Percentiles rank a stretch among this genome's conserved stretches.
These are phyloP conservation scores for Platynereis dumerilii DNA, from an alignment of 2,888 invertebrate species.

Conservation along the genomic window DNA sequence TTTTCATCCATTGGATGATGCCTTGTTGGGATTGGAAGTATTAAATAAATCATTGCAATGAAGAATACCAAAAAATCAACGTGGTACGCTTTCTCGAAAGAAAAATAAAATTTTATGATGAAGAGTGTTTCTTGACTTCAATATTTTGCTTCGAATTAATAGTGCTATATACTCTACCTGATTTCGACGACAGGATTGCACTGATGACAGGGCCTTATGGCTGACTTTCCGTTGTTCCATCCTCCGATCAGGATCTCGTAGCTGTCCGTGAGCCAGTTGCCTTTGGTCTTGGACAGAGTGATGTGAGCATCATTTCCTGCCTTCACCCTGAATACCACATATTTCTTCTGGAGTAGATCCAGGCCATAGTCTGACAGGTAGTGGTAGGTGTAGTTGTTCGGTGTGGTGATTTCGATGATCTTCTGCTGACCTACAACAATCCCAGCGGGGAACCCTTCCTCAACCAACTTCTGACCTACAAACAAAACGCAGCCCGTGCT, in stretches of 20 bases:
- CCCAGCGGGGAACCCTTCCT: too few relatives aligned
- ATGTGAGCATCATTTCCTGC: slow-evolving; percentile 85
- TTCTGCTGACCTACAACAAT: too few relatives aligned
- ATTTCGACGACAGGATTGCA: slow-evolving; percentile 38
- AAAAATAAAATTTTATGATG: too few relatives aligned
- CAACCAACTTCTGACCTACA: too few relatives aligned
- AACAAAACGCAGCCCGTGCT: too few relatives aligned
- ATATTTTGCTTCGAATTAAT: too few relatives aligned
- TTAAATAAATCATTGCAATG: background rate
- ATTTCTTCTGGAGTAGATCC: slow-evolving; percentile 31
- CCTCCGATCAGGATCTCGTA: slow-evolving; percentile 88
- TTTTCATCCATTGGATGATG: slow-evolving; percentile 40
- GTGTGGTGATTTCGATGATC: slow-evolving; percentile 29
- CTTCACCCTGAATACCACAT: slow-evolving; percentile 73
- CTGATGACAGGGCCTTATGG: slow-evolving; percentile 45
- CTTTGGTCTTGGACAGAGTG: slow-evolving; percentile 72
- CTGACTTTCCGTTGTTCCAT: slow-evolving; percentile 81
- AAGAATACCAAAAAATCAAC: background rate
- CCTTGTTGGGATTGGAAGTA: too few relatives aligned
- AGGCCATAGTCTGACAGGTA: slow-evolving; percentile 39
- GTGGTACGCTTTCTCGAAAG: background rate
- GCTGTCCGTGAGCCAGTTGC: slow-evolving; percentile 73
- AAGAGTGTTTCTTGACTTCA: too few relatives aligned
- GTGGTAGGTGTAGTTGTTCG: slow-evolving; percentile 38
- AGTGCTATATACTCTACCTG: too few relatives aligned